These are phyloP conservation scores for Sebastes iracundus DNA, from an alignment of 2,797 vertebrate genomes.

Conservation along the genomic window DNA sequence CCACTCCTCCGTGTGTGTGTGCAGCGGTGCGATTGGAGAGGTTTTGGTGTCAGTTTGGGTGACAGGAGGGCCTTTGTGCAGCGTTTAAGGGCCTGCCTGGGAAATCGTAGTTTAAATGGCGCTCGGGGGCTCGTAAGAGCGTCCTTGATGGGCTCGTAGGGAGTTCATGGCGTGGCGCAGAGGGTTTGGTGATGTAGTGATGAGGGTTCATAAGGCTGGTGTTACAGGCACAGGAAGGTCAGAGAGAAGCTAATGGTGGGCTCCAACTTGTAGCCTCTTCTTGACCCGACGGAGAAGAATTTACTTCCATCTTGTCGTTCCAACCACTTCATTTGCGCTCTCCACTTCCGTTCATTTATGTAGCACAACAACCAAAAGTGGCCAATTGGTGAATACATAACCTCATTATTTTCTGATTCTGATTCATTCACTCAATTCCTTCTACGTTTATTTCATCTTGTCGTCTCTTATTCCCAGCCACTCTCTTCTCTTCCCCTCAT, in stretches of 20 bases:
- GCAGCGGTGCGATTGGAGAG: neutral
- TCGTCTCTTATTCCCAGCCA: neutral
- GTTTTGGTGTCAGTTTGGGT: conserved; percentile 55
- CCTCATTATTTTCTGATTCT: conserved; percentile 21
- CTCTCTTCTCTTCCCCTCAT: neutral
- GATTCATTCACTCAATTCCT: conserved; percentile 20
- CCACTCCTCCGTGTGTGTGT: conserved; percentile 2
- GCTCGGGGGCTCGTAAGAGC: conserved; percentile 60
- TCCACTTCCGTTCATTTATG: neutral
- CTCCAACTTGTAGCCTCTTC: conserved; percentile 20
- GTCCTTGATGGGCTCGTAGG: conserved; percentile 62
- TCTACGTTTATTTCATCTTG: conserved; percentile 10
- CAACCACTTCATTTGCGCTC: neutral
- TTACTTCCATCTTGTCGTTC: neutral
- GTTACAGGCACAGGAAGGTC: conserved; percentile 64
- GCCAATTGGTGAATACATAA: neutral
- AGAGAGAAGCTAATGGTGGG: conserved; percentile 34
- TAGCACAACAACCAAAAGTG: neutral
- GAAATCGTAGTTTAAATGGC: conserved; percentile 61
- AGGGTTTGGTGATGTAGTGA: conserved; percentile 48
- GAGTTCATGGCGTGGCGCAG: conserved; percentile 60
- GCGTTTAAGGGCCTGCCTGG: conserved; percentile 42
- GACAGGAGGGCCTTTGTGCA: conserved; percentile 68
- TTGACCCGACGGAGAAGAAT: conserved; percentile 27
- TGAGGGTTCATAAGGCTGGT: conserved; percentile 60